A percentile compares a stretch with the other conserved stretches of the same genome.
Conservation (phyloP, 2,888 invertebrate genomes). For the Hermaeophaga mercurialis region DNA sequence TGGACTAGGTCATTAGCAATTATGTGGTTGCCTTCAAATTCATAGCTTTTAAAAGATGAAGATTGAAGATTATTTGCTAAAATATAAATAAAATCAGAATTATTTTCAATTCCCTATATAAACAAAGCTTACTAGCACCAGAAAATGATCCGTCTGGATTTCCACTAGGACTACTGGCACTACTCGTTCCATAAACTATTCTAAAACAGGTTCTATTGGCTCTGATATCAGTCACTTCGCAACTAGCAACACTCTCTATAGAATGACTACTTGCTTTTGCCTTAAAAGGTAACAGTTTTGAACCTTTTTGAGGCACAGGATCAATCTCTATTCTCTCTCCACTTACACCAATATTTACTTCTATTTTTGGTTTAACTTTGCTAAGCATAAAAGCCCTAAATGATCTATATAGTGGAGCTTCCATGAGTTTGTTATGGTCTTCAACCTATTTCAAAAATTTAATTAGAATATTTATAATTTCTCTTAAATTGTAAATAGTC, state of each 20-base stretch:
- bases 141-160: constrained; percentile 20
- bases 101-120: no score
- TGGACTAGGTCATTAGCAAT: constrained; percentile 83
- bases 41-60: constrained; percentile 80
- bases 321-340: constrained; percentile 92
- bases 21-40: constrained; percentile 81
- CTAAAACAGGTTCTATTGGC: constrained; percentile 75
- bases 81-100: constrained; percentile 22
- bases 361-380: constrained; percentile 80
- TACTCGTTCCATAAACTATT: constrained; percentile 63
- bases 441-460: constrained; percentile 37
- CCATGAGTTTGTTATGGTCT: constrained; percentile 75
- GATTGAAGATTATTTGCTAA: constrained; percentile 45
- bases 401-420: constrained; percentile 86
- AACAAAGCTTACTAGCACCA: constrained; percentile 11
- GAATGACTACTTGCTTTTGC: constrained; percentile 83
- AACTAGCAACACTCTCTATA: constrained; percentile 86
- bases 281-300: constrained; percentile 63
- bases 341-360: constrained; percentile 86
- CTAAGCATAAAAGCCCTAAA: constrained; percentile 79
- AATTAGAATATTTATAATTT: neutral
- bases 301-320: constrained; percentile 72
- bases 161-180: constrained; percentile 10
- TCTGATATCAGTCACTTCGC: constrained; percentile 80
- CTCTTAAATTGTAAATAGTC: neutral